These are phyloP conservation scores for Barypeithes pellucidus DNA, from an alignment of 2,888 invertebrate genomes.

Conservation along the genomic window DNA sequence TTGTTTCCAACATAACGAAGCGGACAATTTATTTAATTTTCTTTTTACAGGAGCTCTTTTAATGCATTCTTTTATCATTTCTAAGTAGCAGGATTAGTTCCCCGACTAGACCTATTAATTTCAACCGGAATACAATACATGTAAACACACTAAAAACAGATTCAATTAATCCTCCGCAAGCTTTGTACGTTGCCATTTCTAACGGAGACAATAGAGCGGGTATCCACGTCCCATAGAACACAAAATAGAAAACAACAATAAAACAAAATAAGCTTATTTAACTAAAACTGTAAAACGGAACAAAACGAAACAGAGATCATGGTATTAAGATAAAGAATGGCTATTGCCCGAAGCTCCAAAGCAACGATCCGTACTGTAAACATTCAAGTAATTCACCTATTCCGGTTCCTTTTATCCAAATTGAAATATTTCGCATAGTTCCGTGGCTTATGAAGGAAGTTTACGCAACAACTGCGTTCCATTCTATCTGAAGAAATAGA, in stretches of 20 bases:
- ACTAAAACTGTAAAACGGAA: conserved; percentile 57
- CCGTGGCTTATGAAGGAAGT: conserved; percentile 27
- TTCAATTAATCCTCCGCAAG: conserved; percentile 51
- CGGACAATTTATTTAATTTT: conserved; percentile 5
- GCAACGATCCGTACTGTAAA: conserved; percentile 55
- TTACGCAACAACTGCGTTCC: conserved; percentile 30
- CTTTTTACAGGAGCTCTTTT: conserved; percentile 5
- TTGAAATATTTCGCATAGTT: conserved; percentile 61
- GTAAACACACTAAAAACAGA: conserved; percentile 54
- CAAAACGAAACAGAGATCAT: conserved; percentile 56
- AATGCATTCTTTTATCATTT: conserved; percentile 28
- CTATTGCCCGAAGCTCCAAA: conserved; percentile 45
- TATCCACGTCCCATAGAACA: conserved; percentile 38
- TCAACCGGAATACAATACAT: conserved; percentile 47
- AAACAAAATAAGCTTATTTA: conserved; percentile 58
- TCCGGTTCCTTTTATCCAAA: conserved; percentile 60
- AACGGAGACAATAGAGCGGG: conserved; percentile 44
- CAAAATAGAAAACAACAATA: conserved; percentile 54
- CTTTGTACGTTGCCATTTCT: conserved; percentile 42
- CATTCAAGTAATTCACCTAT: conserved; percentile 59
- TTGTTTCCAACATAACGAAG: not conserved
- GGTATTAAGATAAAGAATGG: conserved; percentile 58
- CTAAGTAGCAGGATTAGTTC: conserved; percentile 35
- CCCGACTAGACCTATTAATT: conserved; percentile 48
- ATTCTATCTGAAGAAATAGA: not conserved